These are phyloP conservation scores for Ectemnius lituratus DNA, from an alignment of 2,888 invertebrate species.

Conservation along the genomic window DNA sequence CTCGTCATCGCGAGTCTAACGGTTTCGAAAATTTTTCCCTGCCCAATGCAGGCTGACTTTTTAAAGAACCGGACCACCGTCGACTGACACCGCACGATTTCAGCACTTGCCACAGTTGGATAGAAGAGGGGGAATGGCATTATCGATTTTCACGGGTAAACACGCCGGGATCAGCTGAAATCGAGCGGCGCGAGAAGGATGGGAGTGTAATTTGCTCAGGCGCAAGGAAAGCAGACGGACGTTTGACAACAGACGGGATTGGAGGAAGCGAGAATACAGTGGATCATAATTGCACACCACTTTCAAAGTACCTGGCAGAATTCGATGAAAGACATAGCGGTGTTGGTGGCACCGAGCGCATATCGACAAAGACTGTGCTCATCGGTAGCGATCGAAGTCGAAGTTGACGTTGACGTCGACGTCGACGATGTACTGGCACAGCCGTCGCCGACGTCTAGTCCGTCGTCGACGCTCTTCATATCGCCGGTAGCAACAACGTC, in stretches of 20 bases:
- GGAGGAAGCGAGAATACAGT: neutral
- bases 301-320: conserved; percentile 71
- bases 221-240: neutral
- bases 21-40: neutral
- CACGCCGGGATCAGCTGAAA: conserved; percentile 2
- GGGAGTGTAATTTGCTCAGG: neutral
- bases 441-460: conserved; percentile 20
- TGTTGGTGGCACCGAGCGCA: conserved; percentile 69
- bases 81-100: neutral
- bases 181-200: neutral
- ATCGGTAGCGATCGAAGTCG: conserved; percentile 31
- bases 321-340: conserved; percentile 75
- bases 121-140: neutral
- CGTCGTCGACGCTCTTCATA: conserved; percentile 28
- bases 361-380: conserved; percentile 71
- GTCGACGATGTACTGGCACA: neutral
- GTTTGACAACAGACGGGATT: neutral
- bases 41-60: neutral
- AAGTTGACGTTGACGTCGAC: conserved; percentile 1
- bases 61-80: neutral
- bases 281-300: conserved; percentile 16
- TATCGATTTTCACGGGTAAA: conserved; percentile 1
- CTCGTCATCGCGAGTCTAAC: neutral
- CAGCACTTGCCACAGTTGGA: neutral
- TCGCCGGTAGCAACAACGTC: conserved; percentile 64